Evolutionary conservation across 2,888 invertebrate species (phyloP), one percentile per base, ranked within the genome.

Genomic region (Agrotis puta): DNA sequence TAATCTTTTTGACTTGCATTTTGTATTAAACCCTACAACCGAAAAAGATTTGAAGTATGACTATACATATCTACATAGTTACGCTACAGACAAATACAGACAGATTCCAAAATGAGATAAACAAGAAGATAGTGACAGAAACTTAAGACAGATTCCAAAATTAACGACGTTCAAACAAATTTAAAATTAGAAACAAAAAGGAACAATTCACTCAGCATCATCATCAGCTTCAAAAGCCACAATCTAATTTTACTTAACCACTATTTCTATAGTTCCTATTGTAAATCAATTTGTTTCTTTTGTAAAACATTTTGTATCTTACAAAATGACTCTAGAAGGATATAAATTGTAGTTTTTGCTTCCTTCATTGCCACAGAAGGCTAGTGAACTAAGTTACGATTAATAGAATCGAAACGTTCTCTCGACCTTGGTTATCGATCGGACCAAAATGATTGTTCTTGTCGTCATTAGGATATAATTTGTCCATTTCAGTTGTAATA

Each of bases 351-450:
- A 51, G 22, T 78, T 79, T 79, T 79, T 79, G 57, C 51, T 7
- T 16, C 53, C 69, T 67, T 72, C 75, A 61, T 62, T 74, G 71
- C 64, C 59, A 77, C 33, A 22, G 43, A 43, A 66, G 78, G 66
- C 56, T 62, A 57, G 33, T 74, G 81, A 71, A 76, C 76, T 69
- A 64, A 53, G 54, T 47, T 61, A 53, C 64, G 59, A 73, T 71
- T 65, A 63, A 50, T 74, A 67, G 57, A 82, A 78, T 73, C 51
- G 48, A 50, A 64, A 80, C 86, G 74, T 81, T 87, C 87, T 74
- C 87, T 87, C 78, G 78, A 68, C 87, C 87, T 87, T 80, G 82
- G 50, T 3, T 69, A 67, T 65, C 64, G 76, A 77, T 58, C 48
- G 45, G 50, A 76, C 68, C 66, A 62, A 74, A 76, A 64, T 73